These are phyloP conservation scores for Oscarella lobularis DNA, from an alignment of 37 sponge, comb jelly and placozoan species.

Conservation along the genomic window DNA sequence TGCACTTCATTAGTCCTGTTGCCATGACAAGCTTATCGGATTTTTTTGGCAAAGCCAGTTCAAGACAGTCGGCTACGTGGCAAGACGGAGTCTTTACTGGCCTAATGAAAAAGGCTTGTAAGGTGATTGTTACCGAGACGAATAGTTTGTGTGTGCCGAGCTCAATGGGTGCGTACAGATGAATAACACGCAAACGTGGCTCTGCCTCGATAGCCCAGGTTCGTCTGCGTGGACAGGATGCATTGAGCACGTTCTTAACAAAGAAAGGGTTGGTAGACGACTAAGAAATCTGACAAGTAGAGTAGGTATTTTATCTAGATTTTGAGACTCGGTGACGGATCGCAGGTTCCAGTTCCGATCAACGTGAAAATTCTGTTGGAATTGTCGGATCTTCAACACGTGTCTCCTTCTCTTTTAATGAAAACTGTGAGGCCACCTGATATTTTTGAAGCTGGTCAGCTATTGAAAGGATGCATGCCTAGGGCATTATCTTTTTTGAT, in stretches of 20 bases:
- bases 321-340: not conserved
- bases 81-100: not conserved
- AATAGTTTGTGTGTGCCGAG: too few relatives aligned
- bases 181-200: not conserved
- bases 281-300: too few relatives aligned
- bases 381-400: not conserved
- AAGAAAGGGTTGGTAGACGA: too few relatives aligned
- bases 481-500: constrained; percentile 76
- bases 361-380: not conserved
- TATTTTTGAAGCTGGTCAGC: not conserved
- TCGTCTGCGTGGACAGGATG: not conserved
- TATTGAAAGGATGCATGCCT: not conserved
- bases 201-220: not conserved
- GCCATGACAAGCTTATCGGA: not conserved
- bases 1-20: not conserved
- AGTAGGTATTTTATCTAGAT: not conserved
- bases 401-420: not conserved
- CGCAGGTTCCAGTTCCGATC: not conserved
- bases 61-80: not conserved
- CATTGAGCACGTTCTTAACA: not conserved
- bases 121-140: too few relatives aligned
- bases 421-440: not conserved
- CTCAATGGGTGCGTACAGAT: too few relatives aligned
- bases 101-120: too few relatives aligned
- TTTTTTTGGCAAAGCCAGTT: not conserved